Conservation (phyloP, 1,140 invertebrate species). For the Lordiphosa mommai region DNA sequence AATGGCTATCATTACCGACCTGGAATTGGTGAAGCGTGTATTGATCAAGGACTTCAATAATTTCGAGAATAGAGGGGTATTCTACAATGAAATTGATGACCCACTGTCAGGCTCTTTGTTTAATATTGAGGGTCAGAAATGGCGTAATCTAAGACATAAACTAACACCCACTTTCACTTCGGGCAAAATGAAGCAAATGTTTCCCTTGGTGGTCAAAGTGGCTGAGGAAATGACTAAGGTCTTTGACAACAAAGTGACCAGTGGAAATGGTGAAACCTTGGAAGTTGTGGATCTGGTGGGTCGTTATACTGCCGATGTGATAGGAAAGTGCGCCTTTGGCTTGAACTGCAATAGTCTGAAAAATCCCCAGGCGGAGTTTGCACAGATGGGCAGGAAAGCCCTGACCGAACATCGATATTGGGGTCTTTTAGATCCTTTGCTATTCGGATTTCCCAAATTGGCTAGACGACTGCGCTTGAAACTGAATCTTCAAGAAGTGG, state of each 20-base stretch:
- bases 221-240: slow-evolving; percentile 63
- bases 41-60: slow-evolving; percentile 82
- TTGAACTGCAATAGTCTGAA: slow-evolving; percentile 79
- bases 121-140: slow-evolving; percentile 80
- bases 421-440: slow-evolving; percentile 3
- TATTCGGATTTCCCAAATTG: slow-evolving; percentile 16
- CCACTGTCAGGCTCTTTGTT: slow-evolving; percentile 80
- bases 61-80: slow-evolving; percentile 80
- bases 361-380: slow-evolving; percentile 78
- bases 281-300: slow-evolving; percentile 73
- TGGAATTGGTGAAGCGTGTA: slow-evolving; percentile 83
- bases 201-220: slow-evolving; percentile 69
- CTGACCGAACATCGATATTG: slow-evolving; percentile 7
- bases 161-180: slow-evolving; percentile 83
- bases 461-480: slow-evolving; percentile 1
- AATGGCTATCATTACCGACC: slow-evolving; percentile 74
- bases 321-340: slow-evolving; percentile 77
- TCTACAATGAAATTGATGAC: slow-evolving; percentile 80
- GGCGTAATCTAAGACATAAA: slow-evolving; percentile 81
- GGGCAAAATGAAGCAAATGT: slow-evolving; percentile 83
- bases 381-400: slow-evolving; percentile 33
- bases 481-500: slow-evolving; percentile 21
- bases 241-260: slow-evolving; percentile 34
- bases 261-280: slow-evolving; percentile 9
- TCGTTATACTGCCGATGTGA: slow-evolving; percentile 75